Evolutionary conservation across 2,113 vertebrate species (phyloP), one percentile per base, ranked within the genome.

Genomic region (Callithrix jacchus): DNA sequence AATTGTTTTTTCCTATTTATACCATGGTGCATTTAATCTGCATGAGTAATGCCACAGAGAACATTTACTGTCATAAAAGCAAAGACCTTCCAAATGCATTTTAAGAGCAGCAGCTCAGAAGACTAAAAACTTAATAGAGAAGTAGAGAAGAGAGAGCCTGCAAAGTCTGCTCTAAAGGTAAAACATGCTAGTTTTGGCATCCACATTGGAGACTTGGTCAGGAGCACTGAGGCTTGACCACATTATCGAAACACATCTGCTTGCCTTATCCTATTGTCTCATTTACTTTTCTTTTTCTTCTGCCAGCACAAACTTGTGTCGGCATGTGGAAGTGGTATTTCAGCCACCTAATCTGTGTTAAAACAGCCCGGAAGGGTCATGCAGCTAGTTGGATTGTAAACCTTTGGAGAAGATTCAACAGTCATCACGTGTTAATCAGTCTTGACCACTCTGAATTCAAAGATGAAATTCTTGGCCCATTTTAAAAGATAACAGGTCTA

Each of bases 401-500:
- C 91, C 25, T 97, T 61, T 74, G 70, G 86, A 94, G 73, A 91
- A 74, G 89, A 88, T 86, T 35, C 61, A 89, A 68, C 23, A 89
- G 16, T 83, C 82, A 42, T 30, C 74, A 18, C 12, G 45, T 11
- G 54, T 37, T 49, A 47, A 52, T 92, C 70, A 81, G n/a, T 94
- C 91, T 71, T 84, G 83, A 68, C 14, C 74, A 21, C 16, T 17
- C 12, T 45, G 86, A 83, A 74, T 88, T 95, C 20, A 87, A 79
- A 93, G 66, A 61, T 58, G 6, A 92, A 42, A 58, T 47, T 56
- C 17, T 84, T 18, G 52, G 47, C 74, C 74, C 89, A 89, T 95
- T 92, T 94, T 79, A 88, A 96, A 96, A 94, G n/a, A 40, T 77
- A 86, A 37, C 20, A 96, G 91, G 73, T 96, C 47, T 84, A 81